phyloP scores from a whole-genome alignment of 2,797 vertebrate genomes.

The Myotis findleyi region DNA sequence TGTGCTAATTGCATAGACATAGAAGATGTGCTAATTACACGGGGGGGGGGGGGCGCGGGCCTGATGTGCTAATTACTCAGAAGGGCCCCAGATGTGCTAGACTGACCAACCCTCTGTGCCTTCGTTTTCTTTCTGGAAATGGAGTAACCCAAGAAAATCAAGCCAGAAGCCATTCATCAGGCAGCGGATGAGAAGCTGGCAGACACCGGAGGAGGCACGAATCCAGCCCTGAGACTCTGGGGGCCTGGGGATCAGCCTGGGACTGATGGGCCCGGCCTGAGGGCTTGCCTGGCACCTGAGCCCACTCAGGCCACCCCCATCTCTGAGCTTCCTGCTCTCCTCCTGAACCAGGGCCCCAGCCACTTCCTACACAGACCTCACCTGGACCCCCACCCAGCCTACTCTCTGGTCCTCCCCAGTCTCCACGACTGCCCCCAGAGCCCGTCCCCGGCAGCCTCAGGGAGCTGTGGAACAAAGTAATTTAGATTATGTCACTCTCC shows the following conservation, averaged over 20 bases:
- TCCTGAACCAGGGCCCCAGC: not conserved
- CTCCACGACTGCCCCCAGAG: not conserved
- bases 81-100: not conserved
- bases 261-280: not conserved
- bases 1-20: no score
- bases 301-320: not conserved
- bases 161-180: not conserved
- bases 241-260: not conserved
- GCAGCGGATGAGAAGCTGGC: fast-evolving
- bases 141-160: not conserved
- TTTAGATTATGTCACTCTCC: no score
- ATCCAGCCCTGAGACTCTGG: not conserved
- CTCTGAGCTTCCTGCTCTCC: not conserved
- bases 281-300: not conserved
- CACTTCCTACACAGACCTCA: not conserved
- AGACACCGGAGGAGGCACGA: not conserved
- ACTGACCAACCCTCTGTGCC: no score
- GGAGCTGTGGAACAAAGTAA: not conserved
- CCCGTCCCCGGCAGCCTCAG: not conserved
- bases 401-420: not conserved
- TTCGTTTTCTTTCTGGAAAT: not conserved
- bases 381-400: not conserved
- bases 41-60: no score
- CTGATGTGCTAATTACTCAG: not conserved
- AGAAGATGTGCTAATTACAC: no score